phyloP scores from a whole-genome alignment of 1,140 invertebrate genomes.

The Anoplolepis gracilipes region DNA sequence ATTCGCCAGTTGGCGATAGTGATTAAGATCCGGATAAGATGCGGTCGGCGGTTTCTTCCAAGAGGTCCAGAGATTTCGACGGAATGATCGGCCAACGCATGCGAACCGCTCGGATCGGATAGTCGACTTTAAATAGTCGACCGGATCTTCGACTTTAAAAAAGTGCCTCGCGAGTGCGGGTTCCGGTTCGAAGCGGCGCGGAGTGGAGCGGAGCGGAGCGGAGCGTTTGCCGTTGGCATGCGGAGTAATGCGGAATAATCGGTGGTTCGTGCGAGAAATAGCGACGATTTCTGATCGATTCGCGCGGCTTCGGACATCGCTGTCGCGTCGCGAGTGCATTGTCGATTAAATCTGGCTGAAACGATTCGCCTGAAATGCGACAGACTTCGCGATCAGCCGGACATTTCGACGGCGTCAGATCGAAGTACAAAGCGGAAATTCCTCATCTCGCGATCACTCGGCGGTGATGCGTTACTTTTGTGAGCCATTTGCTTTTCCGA shows the following conservation, averaged over 20 bases:
- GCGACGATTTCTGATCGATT: constrained; percentile 14
- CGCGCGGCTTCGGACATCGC: constrained; percentile 41
- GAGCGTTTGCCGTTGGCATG: constrained; percentile 34
- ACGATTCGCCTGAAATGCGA: constrained; percentile 33
- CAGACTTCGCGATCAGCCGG: constrained; percentile 16
- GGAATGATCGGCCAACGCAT: constrained; percentile 25
- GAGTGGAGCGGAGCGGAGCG: too few species aligned
- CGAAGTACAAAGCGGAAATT: constrained; percentile 5
- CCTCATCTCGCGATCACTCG: constrained; percentile 5
- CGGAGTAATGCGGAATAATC: constrained; percentile 38
- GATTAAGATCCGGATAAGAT: constrained; percentile 55
- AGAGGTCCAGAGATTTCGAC: constrained; percentile 24
- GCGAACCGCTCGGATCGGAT: constrained; percentile 24
- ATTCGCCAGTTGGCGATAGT: constrained; percentile 26
- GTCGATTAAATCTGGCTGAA: neutral
- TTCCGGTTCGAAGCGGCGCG: constrained; percentile 3
- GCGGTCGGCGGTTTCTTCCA: constrained; percentile 9
- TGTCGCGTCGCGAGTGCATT: constrained; percentile 26
- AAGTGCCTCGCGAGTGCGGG: constrained; percentile 40
- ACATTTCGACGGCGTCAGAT: constrained; percentile 10
- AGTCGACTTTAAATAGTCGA: constrained; percentile 17
- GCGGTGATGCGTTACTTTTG: neutral
- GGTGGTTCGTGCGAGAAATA: constrained; percentile 13
- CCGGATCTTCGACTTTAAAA: neutral
- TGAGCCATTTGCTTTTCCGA: neutral